A percentile compares a stretch with the other conserved stretches of the same genome.
Conservation (phyloP, 2,797 vertebrate species). For the Pangasius macronema region DNA sequence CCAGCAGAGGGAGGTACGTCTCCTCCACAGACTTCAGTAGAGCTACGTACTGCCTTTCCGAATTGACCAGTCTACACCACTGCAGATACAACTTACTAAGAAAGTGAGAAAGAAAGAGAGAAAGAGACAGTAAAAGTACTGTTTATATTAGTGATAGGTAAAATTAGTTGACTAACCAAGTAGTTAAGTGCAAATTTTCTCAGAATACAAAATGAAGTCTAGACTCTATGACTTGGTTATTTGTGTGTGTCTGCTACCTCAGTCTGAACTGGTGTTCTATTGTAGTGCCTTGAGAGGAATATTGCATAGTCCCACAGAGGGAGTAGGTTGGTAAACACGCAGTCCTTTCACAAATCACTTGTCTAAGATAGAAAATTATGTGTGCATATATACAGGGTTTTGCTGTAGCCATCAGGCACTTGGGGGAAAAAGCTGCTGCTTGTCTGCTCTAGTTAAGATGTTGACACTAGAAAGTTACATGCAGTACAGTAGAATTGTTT, state of each 20-base stretch:
- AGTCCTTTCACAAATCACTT: not conserved
- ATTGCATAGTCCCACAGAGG: not conserved
- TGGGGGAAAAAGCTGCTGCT: not conserved
- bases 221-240: not conserved
- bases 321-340: not conserved
- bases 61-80: constrained; percentile 82
- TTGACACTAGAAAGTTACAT: not conserved
- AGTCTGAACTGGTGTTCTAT: not conserved
- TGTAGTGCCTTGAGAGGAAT: not conserved
- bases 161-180: not conserved
- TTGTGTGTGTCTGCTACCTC: not conserved
- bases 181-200: not conserved
- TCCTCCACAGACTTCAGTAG: constrained; percentile 77
- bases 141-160: not conserved
- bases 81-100: constrained; percentile 82
- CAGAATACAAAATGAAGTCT: not conserved
- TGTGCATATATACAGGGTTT: not conserved
- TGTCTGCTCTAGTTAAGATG: not conserved
- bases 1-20: constrained; percentile 73
- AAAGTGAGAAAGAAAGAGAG: constrained; percentile 13
- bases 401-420: not conserved
- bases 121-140: not conserved
- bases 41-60: constrained; percentile 82
- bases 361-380: not conserved
- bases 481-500: not conserved